These are phyloP conservation scores for Ictalurus punctatus DNA, from an alignment of 2,113 vertebrate genomes.

Conservation along the genomic window DNA sequence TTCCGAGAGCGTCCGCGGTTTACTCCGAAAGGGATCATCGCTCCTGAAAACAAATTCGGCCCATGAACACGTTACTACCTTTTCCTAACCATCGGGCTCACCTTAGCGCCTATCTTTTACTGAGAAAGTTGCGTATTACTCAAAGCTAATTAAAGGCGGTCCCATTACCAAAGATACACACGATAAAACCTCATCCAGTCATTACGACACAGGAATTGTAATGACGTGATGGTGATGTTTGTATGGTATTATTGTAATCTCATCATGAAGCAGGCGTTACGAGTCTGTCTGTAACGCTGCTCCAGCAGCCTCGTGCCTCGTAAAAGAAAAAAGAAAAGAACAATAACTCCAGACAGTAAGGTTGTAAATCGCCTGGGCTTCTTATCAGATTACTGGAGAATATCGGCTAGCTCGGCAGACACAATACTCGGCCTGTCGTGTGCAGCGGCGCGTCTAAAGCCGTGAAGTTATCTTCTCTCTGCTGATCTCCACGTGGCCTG, in stretches of 20 bases:
- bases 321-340: conserved; percentile 7
- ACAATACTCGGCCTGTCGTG: conserved; percentile 19
- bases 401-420: neutral
- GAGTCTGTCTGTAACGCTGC: neutral
- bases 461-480: conserved; percentile 14
- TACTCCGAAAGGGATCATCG: neutral
- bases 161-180: neutral
- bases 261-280: neutral
- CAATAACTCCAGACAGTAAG: conserved; percentile 31
- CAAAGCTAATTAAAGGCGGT: neutral
- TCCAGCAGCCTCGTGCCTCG: neutral
- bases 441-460: conserved; percentile 4
- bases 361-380: conserved; percentile 31
- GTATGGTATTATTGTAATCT: neutral
- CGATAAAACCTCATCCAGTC: neutral
- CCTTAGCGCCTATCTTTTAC: neutral
- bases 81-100: neutral
- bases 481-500: conserved; percentile 6
- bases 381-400: conserved; percentile 40
- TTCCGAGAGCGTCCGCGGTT: neutral
- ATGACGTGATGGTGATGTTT: neutral
- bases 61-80: neutral
- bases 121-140: neutral
- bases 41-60: neutral
- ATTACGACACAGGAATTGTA: neutral